These are phyloP conservation scores for Artemisiospiza belli DNA, from an alignment of 2,113 vertebrate species.

Conservation along the genomic window DNA sequence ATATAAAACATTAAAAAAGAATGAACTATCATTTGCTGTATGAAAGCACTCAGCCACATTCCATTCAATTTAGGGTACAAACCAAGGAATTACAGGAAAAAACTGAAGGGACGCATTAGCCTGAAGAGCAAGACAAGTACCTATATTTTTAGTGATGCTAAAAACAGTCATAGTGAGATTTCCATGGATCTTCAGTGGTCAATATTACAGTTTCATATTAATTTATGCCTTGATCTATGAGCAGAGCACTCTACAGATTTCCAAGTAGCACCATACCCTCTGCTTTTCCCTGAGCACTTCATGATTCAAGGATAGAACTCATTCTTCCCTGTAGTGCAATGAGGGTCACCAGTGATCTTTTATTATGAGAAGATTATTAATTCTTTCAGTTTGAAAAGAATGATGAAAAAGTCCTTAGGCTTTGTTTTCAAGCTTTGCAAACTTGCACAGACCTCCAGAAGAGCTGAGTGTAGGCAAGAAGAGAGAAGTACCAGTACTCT, in stretches of 20 bases:
- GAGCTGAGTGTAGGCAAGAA: not conserved
- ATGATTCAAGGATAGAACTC: not conserved
- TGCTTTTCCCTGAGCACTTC: not conserved
- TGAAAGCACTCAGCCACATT: not conserved
- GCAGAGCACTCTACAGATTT: not conserved
- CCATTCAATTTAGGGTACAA: not conserved
- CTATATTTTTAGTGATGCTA: accelerated
- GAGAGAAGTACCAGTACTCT: not conserved
- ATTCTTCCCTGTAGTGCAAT: not conserved
- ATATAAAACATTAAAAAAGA: not conserved
- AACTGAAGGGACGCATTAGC: not conserved
- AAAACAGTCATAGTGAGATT: not conserved
- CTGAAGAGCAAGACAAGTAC: not conserved
- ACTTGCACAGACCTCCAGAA: not conserved
- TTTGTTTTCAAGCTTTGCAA: not conserved
- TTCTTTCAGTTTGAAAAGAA: not conserved
- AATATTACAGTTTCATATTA: not conserved
- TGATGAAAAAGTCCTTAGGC: not conserved
- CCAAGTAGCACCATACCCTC: not conserved
- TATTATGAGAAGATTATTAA: not conserved
- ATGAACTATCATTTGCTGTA: not conserved
- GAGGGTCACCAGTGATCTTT: not conserved
- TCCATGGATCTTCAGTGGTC: not conserved
- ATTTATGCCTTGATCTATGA: not conserved
- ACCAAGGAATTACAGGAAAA: not conserved